These are phyloP conservation scores for Drosophila oshimai DNA, from an alignment of 1,140 invertebrate species.

Conservation along the genomic window DNA sequence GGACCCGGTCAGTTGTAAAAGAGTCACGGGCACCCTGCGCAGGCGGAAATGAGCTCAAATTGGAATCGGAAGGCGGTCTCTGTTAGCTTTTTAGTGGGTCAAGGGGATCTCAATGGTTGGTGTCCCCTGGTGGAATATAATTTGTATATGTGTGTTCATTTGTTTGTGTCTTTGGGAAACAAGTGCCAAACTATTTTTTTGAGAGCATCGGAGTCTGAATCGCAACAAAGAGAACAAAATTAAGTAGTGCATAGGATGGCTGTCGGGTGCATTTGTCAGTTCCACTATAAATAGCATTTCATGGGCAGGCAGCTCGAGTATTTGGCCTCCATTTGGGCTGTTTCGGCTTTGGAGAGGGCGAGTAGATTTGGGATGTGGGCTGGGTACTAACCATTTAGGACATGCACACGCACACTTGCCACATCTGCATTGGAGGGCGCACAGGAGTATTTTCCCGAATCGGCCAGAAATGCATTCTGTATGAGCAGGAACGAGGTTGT, in stretches of 20 bases:
- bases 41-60: conserved; percentile 66
- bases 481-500: conserved; percentile 95
- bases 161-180: background rate
- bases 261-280: conserved; percentile 13
- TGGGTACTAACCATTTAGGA: conserved; percentile 90
- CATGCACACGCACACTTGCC: conserved; percentile 92
- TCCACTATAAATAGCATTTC: conserved; percentile 13
- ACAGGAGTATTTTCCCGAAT: conserved; percentile 96
- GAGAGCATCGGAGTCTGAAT: conserved; percentile 7
- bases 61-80: conserved; percentile 44
- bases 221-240: conserved; percentile 14
- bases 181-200: background rate
- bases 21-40: conserved; percentile 48
- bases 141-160: no score
- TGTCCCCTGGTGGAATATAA: no score
- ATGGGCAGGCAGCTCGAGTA: conserved; percentile 16
- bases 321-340: conserved; percentile 16
- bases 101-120: no score
- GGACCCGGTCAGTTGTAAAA: conserved; percentile 45
- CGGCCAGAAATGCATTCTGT: conserved; percentile 91
- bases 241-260: conserved; percentile 5
- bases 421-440: conserved; percentile 94
- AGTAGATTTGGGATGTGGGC: background rate
- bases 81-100: conserved; percentile 30
- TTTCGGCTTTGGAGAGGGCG: background rate